A percentile compares a stretch with the other conserved stretches of the same genome.
Conservation (phyloP, 1,140 invertebrate genomes). For the Ruditapes philippinarum region DNA sequence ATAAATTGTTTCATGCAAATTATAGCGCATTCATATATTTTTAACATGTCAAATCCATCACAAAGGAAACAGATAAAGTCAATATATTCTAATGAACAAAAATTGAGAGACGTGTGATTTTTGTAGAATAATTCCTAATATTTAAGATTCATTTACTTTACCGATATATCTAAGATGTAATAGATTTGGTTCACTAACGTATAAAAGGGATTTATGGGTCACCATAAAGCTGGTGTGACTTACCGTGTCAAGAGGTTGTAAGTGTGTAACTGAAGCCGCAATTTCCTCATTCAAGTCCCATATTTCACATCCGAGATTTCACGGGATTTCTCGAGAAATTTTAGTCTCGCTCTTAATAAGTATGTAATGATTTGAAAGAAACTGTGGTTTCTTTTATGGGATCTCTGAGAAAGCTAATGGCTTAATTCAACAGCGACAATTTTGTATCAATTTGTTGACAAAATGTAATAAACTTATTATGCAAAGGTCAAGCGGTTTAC, state of each 20-base stretch:
- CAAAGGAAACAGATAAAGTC: no score
- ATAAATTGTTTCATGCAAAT: no score
- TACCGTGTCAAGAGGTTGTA: neutral
- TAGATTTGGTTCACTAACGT: no score
- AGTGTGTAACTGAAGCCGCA: neutral
- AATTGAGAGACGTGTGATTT: no score
- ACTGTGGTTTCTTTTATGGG: neutral
- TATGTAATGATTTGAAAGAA: neutral
- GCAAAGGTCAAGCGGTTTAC: neutral
- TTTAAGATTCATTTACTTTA: no score
- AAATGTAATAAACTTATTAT: neutral
- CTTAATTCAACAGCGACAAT: neutral
- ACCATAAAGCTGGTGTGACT: neutral
- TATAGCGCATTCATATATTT: no score
- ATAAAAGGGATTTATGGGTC: neutral
- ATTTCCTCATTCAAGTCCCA: neutral
- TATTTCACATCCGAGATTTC: neutral
- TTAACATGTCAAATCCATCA: no score
- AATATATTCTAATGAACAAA: no score
- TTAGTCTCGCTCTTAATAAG: neutral
- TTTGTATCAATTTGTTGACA: neutral
- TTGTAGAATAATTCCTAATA: no score
- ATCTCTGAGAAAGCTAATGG: neutral
- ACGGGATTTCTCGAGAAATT: neutral
- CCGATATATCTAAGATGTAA: no score